Percentiles rank a stretch among this genome's conserved stretches.
phyloP scores from a whole-genome alignment of 2,888 invertebrate genomes.

The Euclidia mi region DNA sequence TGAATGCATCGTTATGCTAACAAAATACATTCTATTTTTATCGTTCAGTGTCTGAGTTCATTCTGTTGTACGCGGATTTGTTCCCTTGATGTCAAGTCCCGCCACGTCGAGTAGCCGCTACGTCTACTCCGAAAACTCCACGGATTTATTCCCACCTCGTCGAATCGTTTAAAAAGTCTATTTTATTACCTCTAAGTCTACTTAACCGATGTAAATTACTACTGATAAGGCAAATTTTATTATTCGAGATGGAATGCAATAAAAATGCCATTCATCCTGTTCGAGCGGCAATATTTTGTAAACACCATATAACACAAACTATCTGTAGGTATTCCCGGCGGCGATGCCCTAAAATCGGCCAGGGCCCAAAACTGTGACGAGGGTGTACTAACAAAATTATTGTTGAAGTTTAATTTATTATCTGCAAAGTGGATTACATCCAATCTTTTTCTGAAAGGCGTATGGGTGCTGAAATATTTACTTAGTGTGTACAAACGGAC shows the following conservation, averaged over 20 bases:
- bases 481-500: conserved; percentile 3
- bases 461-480: conserved; percentile 26
- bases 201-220: conserved; percentile 25
- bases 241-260: conserved; percentile 52
- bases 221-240: conserved; percentile 51
- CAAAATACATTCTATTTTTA: too few species aligned
- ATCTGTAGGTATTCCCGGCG: conserved; percentile 34
- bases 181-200: too few species aligned
- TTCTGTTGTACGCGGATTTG: too few species aligned
- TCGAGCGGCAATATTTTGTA: conserved; percentile 39
- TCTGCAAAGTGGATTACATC: conserved; percentile 37
- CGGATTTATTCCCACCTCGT: too few species aligned
- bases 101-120: too few species aligned
- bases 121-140: too few species aligned
- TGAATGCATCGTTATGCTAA: too few species aligned
- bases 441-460: conserved; percentile 33
- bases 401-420: conserved; percentile 53
- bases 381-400: conserved; percentile 49
- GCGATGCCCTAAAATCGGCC: conserved; percentile 25
- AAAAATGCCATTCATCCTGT: conserved; percentile 50
- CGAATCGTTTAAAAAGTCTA: too few species aligned
- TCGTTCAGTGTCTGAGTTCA: too few species aligned
- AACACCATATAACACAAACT: conserved; percentile 42
- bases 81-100: too few species aligned
- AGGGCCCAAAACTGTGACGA: conserved; percentile 34